Base-by-base conservation (phyloP, 2,888 invertebrate genomes). In the Notocelia uddmanniana region DNA sequence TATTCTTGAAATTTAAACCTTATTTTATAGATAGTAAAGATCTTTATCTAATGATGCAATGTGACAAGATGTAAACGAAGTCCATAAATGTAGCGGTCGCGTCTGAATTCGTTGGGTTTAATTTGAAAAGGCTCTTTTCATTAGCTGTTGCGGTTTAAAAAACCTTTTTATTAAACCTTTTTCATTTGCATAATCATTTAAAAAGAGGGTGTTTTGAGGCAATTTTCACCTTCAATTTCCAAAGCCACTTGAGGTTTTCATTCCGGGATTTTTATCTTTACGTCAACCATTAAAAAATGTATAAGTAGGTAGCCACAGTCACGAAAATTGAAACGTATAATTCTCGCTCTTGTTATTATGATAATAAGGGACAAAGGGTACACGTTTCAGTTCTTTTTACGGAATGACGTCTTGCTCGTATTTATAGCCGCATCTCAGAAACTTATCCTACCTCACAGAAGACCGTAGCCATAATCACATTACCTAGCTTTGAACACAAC, bases 91-190 rank as follows among this genome's bases (percentile, higher is more conserved):
- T 54, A 13, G 21, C 50, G 63, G 63, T 52, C 21, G 11, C 23
- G 50, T 34, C 50, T 9, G 19, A 63, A 52, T 52, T 52, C 63
- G 34, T 19, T 63, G 13, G 63, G 50, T 37, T 52, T 63, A 63
- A 63, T 63, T 63, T 63, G 21, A 63, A 63, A 63, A 34, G 52
- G 31, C 34, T 21, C 63, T 63, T 63, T 63, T 63, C 52, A 63
- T 63, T 63, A 63, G 63, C 62, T 50, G 62, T 50, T 50, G 50
- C 50, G 63, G 63, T 52, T 52, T 52, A 26, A 62, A 62, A 62
- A 62, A 48, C 45, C 48, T 62, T 58, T 55, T 57, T 58, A 21
- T 23, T 26, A 18, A 60, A 18, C 45, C 60, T 45, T 52, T 62
- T 63, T 63, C 13, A 57, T 60, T 63, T 52, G 50, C 50, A 63